These are phyloP conservation scores for Myrmecophaga tridactyla DNA, from an alignment of 2,113 vertebrate species.

Conservation along the genomic window DNA sequence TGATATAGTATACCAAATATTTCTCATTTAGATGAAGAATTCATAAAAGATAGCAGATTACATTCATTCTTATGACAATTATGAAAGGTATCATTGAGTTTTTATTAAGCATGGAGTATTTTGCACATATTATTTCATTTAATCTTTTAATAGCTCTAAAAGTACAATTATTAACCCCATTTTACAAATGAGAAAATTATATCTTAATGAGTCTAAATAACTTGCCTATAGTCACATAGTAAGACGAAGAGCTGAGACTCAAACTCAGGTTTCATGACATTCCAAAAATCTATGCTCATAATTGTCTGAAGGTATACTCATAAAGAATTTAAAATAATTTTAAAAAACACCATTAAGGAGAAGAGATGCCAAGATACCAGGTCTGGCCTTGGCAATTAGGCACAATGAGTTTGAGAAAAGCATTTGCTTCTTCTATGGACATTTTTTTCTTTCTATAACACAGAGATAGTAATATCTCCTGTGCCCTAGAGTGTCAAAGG, in stretches of 20 bases:
- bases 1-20: conserved; percentile 36
- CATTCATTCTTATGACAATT: conserved; percentile 45
- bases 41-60: conserved; percentile 44
- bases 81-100: conserved; percentile 7
- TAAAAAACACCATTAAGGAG: neutral
- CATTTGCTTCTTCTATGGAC: neutral
- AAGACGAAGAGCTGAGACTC: neutral
- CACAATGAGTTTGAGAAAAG: conserved; percentile 8
- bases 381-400: neutral
- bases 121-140: conserved; percentile 48
- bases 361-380: neutral
- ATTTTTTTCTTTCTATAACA: neutral
- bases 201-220: neutral
- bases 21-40: conserved; percentile 35
- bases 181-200: conserved; percentile 21
- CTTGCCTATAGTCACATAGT: neutral
- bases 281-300: neutral
- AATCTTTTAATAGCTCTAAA: conserved; percentile 29
- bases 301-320: neutral
- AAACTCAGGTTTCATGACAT: neutral
- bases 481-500: neutral
- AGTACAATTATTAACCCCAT: neutral
- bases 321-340: neutral
- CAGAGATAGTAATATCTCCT: neutral
- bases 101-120: conserved; percentile 27